Conservation (phyloP, 2,113 vertebrate species). For the human (Homo sapiens) region GRCh38 chr18:25259001-25259500, state of each 20-base stretch:
- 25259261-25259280: slow-evolving; percentile 27
- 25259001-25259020: neutral
- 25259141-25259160: neutral
- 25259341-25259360: slow-evolving; percentile 75
- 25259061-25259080: neutral
- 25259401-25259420: slow-evolving; percentile 73
- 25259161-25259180: neutral
- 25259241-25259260: neutral
- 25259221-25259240: neutral
- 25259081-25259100: neutral
- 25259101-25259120: neutral
- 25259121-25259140: neutral
- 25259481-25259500: slow-evolving; percentile 68
- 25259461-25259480: slow-evolving; percentile 64
- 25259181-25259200: neutral
- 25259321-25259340: slow-evolving; percentile 69
- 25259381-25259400: slow-evolving; percentile 77
- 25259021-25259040: neutral
- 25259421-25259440: slow-evolving; percentile 62
- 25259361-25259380: slow-evolving; percentile 69
- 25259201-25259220: neutral
- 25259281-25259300: slow-evolving; percentile 45
- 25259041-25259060: neutral
- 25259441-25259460: slow-evolving; percentile 51
- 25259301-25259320: slow-evolving; percentile 71